A percentile compares a stretch with the other conserved stretches of the same genome.
Evolutionary conservation across 2,113 vertebrate species (phyloP).

Genomic region (Rhynchomys soricoides): DNA sequence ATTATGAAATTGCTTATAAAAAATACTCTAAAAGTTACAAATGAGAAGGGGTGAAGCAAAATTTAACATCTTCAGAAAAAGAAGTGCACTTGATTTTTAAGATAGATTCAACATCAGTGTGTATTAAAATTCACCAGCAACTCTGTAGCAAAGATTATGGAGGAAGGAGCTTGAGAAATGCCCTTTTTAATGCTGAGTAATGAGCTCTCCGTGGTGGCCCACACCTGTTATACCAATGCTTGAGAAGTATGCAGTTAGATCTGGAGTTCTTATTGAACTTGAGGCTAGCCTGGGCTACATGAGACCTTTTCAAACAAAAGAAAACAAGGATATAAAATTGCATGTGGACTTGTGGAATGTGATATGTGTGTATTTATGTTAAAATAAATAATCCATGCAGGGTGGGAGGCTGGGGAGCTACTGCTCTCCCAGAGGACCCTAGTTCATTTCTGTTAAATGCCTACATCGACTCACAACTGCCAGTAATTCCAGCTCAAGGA

Average conservation of each 20-base stretch:
- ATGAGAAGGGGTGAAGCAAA: slow-evolving; percentile 30
- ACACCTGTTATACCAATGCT: neutral
- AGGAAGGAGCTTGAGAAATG: neutral
- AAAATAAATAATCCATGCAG: neutral
- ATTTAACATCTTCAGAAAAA: slow-evolving; percentile 1
- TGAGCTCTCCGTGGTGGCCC: neutral
- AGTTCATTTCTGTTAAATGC: neutral
- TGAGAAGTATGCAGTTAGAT: neutral
- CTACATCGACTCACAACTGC: neutral
- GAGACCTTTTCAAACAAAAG: neutral
- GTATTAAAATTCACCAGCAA: neutral
- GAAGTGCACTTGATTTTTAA: slow-evolving; percentile 13
- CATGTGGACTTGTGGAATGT: neutral
- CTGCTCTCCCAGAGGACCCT: neutral
- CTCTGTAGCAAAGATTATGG: neutral
- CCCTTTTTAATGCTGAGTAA: neutral
- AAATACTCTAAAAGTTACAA: neutral
- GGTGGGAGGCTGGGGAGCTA: neutral
- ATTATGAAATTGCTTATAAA: slow-evolving; percentile 39
- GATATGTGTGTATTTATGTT: neutral
- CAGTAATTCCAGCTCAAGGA: neutral
- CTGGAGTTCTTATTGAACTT: neutral
- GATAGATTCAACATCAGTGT: neutral
- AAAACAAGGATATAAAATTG: slow-evolving; percentile 15
- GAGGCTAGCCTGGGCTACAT: neutral